phyloP scores from a whole-genome alignment of 2,797 vertebrate genomes.

The Momotus momota region DNA sequence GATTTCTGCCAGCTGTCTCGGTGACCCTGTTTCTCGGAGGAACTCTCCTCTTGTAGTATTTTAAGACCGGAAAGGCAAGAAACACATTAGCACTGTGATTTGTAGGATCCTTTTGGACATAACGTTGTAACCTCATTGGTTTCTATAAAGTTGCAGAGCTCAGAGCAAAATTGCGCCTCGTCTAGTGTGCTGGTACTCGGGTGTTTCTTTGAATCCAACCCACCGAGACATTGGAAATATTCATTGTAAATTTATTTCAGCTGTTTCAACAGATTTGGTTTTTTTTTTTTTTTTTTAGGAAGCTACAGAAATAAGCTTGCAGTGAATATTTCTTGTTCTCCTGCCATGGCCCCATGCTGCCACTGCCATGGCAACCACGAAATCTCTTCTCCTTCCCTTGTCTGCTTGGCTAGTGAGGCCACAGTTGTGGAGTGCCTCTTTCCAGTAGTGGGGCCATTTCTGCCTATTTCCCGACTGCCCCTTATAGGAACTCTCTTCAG shows the following conservation, averaged over 20 bases:
- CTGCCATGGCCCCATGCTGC: constrained; percentile 39
- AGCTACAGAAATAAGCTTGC: background rate
- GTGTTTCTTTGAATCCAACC: background rate
- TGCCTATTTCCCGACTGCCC: background rate
- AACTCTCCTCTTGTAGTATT: background rate
- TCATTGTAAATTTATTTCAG: constrained; percentile 2
- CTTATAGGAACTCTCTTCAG: background rate
- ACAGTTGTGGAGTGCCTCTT: background rate
- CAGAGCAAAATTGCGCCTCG: background rate
- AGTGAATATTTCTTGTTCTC: constrained; percentile 29
- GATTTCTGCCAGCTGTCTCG: background rate
- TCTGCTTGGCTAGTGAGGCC: background rate
- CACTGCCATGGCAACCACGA: constrained; percentile 46
- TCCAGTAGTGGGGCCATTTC: background rate
- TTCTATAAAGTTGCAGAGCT: background rate
- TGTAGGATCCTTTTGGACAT: background rate
- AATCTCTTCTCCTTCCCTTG: background rate
- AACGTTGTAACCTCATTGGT: background rate
- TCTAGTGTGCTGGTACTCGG: accelerated
- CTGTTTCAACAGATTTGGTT: background rate
- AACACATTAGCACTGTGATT: background rate
- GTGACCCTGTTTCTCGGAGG: background rate
- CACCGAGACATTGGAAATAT: background rate
- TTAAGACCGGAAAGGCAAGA: background rate
- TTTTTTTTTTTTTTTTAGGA: accelerated